These are phyloP conservation scores for Matsumyia berberina DNA, from an alignment of 2,888 invertebrate genomes.

Conservation along the genomic window DNA sequence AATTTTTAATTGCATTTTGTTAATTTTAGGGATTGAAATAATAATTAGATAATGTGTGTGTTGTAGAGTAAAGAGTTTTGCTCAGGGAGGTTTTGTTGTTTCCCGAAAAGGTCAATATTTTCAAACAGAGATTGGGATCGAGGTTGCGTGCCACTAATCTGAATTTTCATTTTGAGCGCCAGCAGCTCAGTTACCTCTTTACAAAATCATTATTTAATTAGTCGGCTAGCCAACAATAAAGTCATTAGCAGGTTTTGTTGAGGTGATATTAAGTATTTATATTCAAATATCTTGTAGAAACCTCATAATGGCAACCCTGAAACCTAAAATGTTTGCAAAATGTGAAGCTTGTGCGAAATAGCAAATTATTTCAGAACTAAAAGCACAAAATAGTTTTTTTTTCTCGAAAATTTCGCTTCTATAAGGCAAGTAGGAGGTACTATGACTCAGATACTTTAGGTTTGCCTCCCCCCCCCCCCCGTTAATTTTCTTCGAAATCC, in stretches of 20 bases:
- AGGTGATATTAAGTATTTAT: too few relatives aligned
- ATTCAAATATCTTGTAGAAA: too few relatives aligned
- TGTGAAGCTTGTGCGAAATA: too few relatives aligned
- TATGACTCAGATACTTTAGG: too few relatives aligned
- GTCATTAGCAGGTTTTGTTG: background rate
- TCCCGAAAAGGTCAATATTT: background rate
- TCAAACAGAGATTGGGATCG: background rate
- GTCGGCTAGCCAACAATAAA: background rate
- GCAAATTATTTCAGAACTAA: too few relatives aligned
- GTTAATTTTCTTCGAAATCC: too few relatives aligned
- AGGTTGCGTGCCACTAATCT: conserved; percentile 24
- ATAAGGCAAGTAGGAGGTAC: too few relatives aligned
- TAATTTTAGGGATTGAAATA: conserved; percentile 21
- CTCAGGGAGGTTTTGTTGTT: background rate
- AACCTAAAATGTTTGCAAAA: too few relatives aligned
- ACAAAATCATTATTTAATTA: conserved; percentile 2
- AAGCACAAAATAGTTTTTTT: too few relatives aligned
- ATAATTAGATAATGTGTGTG: conserved; percentile 13
- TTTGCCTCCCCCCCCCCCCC: too few relatives aligned
- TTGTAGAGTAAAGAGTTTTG: background rate
- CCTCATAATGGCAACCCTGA: too few relatives aligned
- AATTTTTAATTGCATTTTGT: conserved; percentile 26
- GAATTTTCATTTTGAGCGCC: background rate
- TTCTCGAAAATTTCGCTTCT: too few relatives aligned
- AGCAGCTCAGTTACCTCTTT: background rate